A percentile compares a stretch with the other conserved stretches of the same genome.
Conservation (phyloP, 2,888 invertebrate genomes). For the Mongoloraphidia duomilia region DNA sequence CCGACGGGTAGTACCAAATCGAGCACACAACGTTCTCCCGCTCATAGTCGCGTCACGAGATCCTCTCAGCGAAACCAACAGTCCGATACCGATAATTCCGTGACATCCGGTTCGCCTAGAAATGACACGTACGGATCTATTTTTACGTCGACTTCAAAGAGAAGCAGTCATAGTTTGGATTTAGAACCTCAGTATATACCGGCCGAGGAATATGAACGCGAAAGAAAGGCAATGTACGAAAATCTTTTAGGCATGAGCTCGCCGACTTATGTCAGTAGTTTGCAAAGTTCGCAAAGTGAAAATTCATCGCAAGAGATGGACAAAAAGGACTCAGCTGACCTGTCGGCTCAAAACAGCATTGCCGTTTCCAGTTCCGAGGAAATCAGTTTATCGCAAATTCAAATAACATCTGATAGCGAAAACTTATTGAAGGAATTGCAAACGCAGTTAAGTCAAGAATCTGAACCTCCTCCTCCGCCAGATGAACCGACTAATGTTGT, state of each 20-base stretch:
- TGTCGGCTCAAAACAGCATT: not conserved
- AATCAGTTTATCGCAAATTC: too few relatives aligned
- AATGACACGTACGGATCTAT: constrained; percentile 19
- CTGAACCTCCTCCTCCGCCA: constrained; percentile 12
- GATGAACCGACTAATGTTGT: constrained; percentile 6
- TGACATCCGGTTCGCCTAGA: constrained; percentile 23
- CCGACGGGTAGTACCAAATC: not conserved
- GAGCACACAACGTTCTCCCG: constrained; percentile 1
- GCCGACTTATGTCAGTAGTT: constrained; percentile 13
- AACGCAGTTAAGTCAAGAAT: constrained; percentile 1
- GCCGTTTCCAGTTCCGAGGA: not conserved
- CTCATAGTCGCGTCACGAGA: constrained; percentile 26
- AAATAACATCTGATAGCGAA: too few relatives aligned
- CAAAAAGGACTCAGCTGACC: constrained; percentile 1
- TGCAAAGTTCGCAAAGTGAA: too few relatives aligned
- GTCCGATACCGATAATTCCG: constrained; percentile 28
- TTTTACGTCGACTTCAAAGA: constrained; percentile 26
- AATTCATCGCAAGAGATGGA: not conserved
- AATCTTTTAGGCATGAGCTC: constrained; percentile 26
- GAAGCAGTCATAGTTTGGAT: constrained; percentile 16
- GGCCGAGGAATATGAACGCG: constrained; percentile 31
- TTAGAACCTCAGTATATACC: constrained; percentile 31
- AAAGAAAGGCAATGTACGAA: constrained; percentile 30
- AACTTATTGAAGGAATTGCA: too few relatives aligned
- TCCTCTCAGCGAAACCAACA: constrained; percentile 30